Percentiles rank a stretch among this genome's conserved stretches.
phyloP scores from a whole-genome alignment of 2,888 invertebrate species.

The Phortica okadai region DNA sequence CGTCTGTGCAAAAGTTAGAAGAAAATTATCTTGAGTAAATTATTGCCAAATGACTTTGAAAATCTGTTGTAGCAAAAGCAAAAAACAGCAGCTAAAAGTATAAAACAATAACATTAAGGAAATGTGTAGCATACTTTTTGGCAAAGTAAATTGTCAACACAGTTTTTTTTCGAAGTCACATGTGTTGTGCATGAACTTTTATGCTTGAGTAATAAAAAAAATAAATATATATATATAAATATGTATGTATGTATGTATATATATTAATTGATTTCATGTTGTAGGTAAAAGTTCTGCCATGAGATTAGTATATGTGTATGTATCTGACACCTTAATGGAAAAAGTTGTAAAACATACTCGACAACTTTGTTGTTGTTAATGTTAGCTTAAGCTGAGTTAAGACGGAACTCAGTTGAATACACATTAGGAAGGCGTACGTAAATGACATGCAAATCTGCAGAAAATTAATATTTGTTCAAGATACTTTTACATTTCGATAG shows the following conservation, averaged over 20 bases:
- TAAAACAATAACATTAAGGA: conserved; percentile 32
- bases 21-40: conserved; percentile 39
- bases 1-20: conserved; percentile 24
- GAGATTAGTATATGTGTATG: background rate
- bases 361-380: background rate
- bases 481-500: too few species aligned
- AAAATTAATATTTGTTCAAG: too few species aligned
- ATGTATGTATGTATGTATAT: too few species aligned
- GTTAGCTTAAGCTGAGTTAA: background rate
- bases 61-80: background rate
- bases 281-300: background rate
- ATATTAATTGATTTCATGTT: conserved; percentile 15
- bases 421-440: too few species aligned
- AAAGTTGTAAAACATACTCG: conserved; percentile 12
- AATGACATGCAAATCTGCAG: too few species aligned
- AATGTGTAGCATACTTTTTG: conserved; percentile 2
- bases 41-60: conserved; percentile 52
- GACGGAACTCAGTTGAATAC: background rate
- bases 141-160: too few species aligned
- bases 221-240: too few species aligned
- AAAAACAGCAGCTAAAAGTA: background rate
- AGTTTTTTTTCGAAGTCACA: background rate
- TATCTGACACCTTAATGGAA: conserved; percentile 20
- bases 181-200: background rate
- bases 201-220: too few species aligned